Evolutionary conservation across 2,888 invertebrate species (phyloP).

Genomic region (Synergus gifuensis): DNA sequence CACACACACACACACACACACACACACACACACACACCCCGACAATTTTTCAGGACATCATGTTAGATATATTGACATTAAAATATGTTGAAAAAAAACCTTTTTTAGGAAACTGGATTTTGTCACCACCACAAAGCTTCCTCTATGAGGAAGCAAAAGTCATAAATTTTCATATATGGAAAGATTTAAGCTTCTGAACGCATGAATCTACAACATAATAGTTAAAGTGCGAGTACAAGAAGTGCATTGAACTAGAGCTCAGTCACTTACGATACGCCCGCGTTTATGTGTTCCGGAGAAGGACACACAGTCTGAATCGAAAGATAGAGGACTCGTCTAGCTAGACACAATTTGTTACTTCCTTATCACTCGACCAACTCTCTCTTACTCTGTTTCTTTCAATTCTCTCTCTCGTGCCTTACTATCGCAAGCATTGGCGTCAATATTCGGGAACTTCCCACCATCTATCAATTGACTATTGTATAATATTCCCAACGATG

Average conservation of each 20-base stretch:
- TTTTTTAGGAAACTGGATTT: no score
- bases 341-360: slow-evolving; percentile 75
- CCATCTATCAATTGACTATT: not conserved
- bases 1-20: no score
- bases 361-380: slow-evolving; percentile 69
- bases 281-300: slow-evolving; percentile 49
- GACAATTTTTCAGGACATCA: no score
- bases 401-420: not conserved
- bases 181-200: not conserved
- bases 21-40: no score
- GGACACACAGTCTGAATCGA: slow-evolving; percentile 46
- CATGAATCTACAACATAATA: not conserved
- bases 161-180: not conserved
- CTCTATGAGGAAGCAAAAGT: no score
- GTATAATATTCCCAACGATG: not conserved
- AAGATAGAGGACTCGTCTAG: slow-evolving; percentile 62
- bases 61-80: no score
- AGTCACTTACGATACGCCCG: slow-evolving; percentile 43
- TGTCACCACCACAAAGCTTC: no score
- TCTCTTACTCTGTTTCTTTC: slow-evolving; percentile 51
- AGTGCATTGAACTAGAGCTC: slow-evolving; percentile 33
- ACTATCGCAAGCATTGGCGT: slow-evolving; percentile 29
- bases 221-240: slow-evolving; percentile 16
- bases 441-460: slow-evolving; percentile 22
- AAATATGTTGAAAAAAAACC: no score